A percentile compares a stretch with the other conserved stretches of the same genome.
phyloP scores from a whole-genome alignment of 2,888 invertebrate species.

The Meteorus cinctellus region DNA sequence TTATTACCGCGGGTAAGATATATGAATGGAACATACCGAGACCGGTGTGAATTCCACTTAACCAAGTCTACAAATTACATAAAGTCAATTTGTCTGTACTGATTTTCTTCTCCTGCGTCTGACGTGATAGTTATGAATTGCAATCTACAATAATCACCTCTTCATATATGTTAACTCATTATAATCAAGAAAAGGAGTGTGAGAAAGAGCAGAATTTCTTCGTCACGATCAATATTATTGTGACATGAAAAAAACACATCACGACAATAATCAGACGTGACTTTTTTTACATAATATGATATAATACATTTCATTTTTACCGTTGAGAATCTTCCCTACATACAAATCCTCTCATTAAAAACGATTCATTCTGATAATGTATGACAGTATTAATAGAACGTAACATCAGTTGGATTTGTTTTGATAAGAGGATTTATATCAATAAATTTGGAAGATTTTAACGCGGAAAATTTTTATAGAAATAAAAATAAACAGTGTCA shows the following conservation, averaged over 20 bases:
- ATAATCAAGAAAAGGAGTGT: background rate
- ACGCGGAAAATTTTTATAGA: background rate
- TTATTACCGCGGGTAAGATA: background rate
- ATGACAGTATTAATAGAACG: background rate
- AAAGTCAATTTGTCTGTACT: background rate
- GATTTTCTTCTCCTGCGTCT: background rate
- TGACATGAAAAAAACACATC: background rate
- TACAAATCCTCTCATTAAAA: no score
- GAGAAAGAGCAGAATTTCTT: background rate
- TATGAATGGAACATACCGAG: background rate
- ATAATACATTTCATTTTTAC: background rate
- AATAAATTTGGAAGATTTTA: background rate
- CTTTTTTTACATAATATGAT: no score
- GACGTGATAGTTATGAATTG: background rate
- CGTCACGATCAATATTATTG: background rate
- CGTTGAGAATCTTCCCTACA: background rate
- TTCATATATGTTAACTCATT: background rate
- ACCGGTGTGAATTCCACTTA: background rate
- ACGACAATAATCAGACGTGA: background rate
- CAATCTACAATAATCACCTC: background rate
- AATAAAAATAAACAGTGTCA: no score
- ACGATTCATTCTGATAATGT: constrained; percentile 4
- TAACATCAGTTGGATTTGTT: background rate
- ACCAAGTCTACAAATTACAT: background rate
- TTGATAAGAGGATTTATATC: background rate